phyloP scores from a whole-genome alignment of 2,113 vertebrate genomes.

The Cepphus grylle region DNA sequence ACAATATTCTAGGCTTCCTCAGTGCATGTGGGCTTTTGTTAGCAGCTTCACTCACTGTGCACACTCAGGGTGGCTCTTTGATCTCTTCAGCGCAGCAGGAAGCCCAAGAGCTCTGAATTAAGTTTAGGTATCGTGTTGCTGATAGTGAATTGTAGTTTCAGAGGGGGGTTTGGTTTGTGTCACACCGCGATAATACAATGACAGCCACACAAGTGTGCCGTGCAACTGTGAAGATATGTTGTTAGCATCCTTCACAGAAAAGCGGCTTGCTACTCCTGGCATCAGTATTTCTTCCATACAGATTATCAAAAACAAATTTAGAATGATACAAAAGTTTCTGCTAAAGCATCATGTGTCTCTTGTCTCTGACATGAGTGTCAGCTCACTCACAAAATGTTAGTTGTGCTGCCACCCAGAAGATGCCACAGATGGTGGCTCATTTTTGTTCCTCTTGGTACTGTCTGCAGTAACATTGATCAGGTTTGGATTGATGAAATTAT shows the following conservation, averaged over 20 bases:
- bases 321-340: constrained; percentile 2
- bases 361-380: constrained; percentile 7
- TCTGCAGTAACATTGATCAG: constrained; percentile 42
- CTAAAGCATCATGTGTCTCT: not conserved
- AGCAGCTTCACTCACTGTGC: not conserved
- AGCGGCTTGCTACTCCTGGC: not conserved
- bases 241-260: not conserved
- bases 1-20: not conserved
- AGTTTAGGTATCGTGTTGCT: not conserved
- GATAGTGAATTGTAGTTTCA: not conserved
- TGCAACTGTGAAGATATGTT: not conserved
- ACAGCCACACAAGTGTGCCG: not conserved
- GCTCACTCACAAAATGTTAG: not conserved
- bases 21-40: fast-evolving
- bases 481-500: not conserved
- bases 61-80: not conserved
- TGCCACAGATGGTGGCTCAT: constrained; percentile 8
- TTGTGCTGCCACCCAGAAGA: constrained; percentile 11
- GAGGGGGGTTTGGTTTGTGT: not conserved
- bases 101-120: not conserved
- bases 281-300: constrained; percentile 1
- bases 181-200: not conserved
- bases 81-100: not conserved
- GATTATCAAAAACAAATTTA: not conserved
- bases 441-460: constrained; percentile 6